Evolutionary conservation across 1,140 invertebrate species (phyloP).

Genomic region (Drosophila lacertosa): DNA sequence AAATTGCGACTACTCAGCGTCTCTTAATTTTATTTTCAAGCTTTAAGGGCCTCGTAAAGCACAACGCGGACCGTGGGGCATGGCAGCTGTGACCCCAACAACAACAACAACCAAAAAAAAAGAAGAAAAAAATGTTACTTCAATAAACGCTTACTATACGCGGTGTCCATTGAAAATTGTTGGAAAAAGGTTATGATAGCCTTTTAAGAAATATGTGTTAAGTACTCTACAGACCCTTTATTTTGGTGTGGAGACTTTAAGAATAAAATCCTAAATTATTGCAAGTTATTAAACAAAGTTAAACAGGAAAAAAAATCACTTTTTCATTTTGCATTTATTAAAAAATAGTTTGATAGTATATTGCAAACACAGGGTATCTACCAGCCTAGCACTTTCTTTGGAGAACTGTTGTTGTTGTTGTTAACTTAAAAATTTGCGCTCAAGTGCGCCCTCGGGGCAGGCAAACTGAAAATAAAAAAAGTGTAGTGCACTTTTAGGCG

Average conservation of each 20-base stretch:
- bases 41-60: constrained; percentile 68
- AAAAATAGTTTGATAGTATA: too few species aligned
- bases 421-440: constrained; percentile 54
- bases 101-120: constrained; percentile 17
- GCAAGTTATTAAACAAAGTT: too few species aligned
- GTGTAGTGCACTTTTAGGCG: constrained; percentile 53
- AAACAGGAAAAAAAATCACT: too few species aligned
- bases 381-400: background rate
- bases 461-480: constrained; percentile 13
- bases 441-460: constrained; percentile 28
- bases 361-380: too few species aligned
- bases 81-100: constrained; percentile 12
- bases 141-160: constrained; percentile 56
- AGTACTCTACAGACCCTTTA: too few species aligned
- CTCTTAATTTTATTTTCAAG: constrained; percentile 73
- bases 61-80: constrained; percentile 9
- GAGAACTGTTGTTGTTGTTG: background rate
- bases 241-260: too few species aligned
- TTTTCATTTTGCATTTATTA: too few species aligned
- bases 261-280: too few species aligned
- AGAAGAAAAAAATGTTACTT: constrained; percentile 28
- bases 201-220: too few species aligned
- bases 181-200: too few species aligned
- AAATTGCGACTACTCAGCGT: constrained; percentile 76
- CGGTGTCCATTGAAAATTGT: too few species aligned